A percentile compares a stretch with the other conserved stretches of the same genome.
Evolutionary conservation across 92 coral and sea anemone genomes (phyloP).

Genomic region (Porites evermanni): DNA sequence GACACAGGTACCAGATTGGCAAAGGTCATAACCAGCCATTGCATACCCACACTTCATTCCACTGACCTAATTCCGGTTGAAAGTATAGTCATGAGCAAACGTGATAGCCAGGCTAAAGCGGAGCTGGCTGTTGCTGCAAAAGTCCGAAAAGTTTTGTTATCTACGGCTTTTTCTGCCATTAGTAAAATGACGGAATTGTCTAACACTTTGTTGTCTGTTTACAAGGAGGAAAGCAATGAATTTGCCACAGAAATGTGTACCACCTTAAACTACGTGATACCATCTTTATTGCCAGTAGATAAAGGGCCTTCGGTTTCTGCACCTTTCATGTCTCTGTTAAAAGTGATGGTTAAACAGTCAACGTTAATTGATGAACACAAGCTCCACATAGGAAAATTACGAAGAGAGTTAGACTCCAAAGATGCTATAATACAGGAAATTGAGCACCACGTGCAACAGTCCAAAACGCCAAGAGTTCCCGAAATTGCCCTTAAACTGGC

Average conservation of each 20-base stretch:
- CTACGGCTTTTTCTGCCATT: constrained; percentile 14
- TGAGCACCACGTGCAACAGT: constrained; percentile 8
- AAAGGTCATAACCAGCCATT: constrained; percentile 14
- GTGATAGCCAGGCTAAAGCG: constrained; percentile 11
- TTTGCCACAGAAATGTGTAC: constrained; percentile 10
- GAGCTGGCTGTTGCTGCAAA: neutral
- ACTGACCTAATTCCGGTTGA: constrained; percentile 1
- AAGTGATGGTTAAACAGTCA: constrained; percentile 17
- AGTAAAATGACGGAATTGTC: constrained; percentile 15
- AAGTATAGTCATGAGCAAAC: constrained; percentile 1
- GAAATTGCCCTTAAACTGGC: constrained; percentile 15
- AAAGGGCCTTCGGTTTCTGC: constrained; percentile 13
- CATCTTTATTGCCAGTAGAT: constrained; percentile 6
- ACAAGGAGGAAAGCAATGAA: constrained; percentile 15
- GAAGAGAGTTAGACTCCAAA: constrained; percentile 12
- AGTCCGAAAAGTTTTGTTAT: neutral
- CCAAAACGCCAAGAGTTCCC: constrained; percentile 13
- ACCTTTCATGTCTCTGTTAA: constrained; percentile 7
- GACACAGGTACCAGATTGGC: constrained; percentile 20
- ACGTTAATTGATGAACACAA: constrained; percentile 13
- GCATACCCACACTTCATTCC: constrained; percentile 10
- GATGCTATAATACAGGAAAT: constrained; percentile 9
- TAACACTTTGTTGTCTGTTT: constrained; percentile 8
- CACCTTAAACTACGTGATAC: constrained; percentile 10
- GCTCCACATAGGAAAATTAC: constrained; percentile 8